Conservation (phyloP, 2,888 invertebrate genomes). For the Tubiluchus corallicola region DNA sequence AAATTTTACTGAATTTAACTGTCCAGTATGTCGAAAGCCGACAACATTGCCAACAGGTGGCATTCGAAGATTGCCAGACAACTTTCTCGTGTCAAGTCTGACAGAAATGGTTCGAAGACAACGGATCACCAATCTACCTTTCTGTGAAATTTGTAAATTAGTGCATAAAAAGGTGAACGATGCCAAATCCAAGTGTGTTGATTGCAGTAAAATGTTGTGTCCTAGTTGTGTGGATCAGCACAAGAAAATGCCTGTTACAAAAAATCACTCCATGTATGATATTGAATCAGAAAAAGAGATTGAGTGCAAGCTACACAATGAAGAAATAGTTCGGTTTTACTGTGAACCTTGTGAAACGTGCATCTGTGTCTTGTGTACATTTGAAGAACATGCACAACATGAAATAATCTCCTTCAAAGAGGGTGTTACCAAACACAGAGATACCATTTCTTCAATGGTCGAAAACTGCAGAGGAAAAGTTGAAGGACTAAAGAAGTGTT, state of each 20-base stretch:
- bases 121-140: slow-evolving; percentile 15
- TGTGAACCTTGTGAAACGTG: slow-evolving; percentile 28
- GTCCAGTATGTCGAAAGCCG: slow-evolving; percentile 26
- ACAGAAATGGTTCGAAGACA: slow-evolving; percentile 21
- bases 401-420: slow-evolving; percentile 27
- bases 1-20: slow-evolving; percentile 22
- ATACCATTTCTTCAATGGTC: background rate
- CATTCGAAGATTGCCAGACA: slow-evolving; percentile 25
- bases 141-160: slow-evolving; percentile 23
- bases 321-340: slow-evolving; percentile 26
- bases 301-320: slow-evolving; percentile 23
- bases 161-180: slow-evolving; percentile 17
- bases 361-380: slow-evolving; percentile 28
- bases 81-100: slow-evolving; percentile 26
- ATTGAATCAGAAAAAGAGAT: slow-evolving; percentile 27
- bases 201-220: slow-evolving; percentile 26
- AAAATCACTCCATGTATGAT: slow-evolving; percentile 25
- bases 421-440: slow-evolving; percentile 20
- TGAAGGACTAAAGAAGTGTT: background rate
- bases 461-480: slow-evolving; percentile 8
- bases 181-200: slow-evolving; percentile 26
- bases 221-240: slow-evolving; percentile 25
- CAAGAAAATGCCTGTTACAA: slow-evolving; percentile 22
- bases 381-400: slow-evolving; percentile 27
- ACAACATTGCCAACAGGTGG: slow-evolving; percentile 27